Evolutionary conservation across 2,888 invertebrate genomes (phyloP), one percentile per base, ranked within the genome.

Genomic region (Ptychoptera contaminata): DNA sequence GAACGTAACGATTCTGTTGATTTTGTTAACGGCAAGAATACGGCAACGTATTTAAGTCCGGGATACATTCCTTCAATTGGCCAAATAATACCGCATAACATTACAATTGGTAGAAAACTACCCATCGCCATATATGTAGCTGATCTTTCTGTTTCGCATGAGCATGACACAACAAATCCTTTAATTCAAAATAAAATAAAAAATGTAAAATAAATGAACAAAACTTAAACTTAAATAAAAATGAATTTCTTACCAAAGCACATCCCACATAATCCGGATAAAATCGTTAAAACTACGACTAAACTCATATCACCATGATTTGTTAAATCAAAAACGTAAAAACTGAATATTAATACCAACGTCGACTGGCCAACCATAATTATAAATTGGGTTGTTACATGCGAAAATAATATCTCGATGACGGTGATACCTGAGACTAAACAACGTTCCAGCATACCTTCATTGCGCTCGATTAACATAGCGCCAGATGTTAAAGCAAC

Each of bases 221-320:
- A 9, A n/a, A 32, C 4, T 9, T 11, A 32, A 32, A 3, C 10
- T 10, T 40, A 44, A 5, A 34, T 15, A 30, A 29, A 15, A 29
- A 12, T 9, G 11, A 37, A 15, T 11, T 37, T 16, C 71, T 68
- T 68, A 84, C 86, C 90, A 55, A 90, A 90, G 46, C 82, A 81
- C 94, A 94, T 94, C 56, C 93, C 94, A 58, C 91, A 90, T 15
- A 92, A 65, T 11, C 93, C 93, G 45, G 84, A 86, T 34, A 90
- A 69, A 1, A 91, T 60, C 0, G 85, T 83, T 9, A 93, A 67
- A 0, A 75, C 51, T n/a, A 79, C 68, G 8, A 91, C 82, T 71
- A 80, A 76, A 23, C 74, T 68, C 5, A 90, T 61, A 4, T 79
- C 76, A 2, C 93, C 94, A 42, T 76, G 72, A 55, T 80, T 76